Base-by-base conservation (phyloP, 2,888 invertebrate species). In the Craniophora ligustri region DNA sequence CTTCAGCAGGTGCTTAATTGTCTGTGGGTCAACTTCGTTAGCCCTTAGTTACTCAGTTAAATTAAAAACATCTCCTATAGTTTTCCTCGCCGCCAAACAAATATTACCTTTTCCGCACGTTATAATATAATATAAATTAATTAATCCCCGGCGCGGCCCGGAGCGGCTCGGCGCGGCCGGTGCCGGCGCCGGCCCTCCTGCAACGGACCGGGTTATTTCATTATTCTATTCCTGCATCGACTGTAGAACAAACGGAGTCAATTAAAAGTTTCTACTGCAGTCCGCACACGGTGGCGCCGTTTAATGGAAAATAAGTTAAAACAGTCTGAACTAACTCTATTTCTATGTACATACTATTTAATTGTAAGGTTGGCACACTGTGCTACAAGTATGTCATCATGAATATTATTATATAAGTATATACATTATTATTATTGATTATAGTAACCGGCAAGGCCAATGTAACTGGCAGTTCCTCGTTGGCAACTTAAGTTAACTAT, bases 231-330 rank as follows among this genome's bases (percentile, higher is more conserved):
- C 28, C 11, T 19, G 15, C 18, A 18, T 41, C 30, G 18, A 16
- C 16, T 32, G 13, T 19, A 30, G 23, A 13, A 28, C 65, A 44
- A 51, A 51, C 42, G 34, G 23, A 63, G 42, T 47, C 65, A 63
- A 58, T 63, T 64, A 58, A 63, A 64, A 63, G 42, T 47, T 58
- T 35, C 31, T 14, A 45, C 49, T 47, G 49, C 57, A 56, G 57
- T 21, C 48, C 21, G 49, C 49, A 56, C 48, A 42, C 36, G 8
- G 16, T 11, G 21, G 13, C 35, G 18, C 23, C n/a, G 10, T 28
- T 18, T 46, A 38, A 47, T 62, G 30, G 36, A 41, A 60, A 46
- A 55, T 55, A 41, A 61, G 5, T 30, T 41, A 2, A 31, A 28
- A 11, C 28, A 14, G 14, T 40, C 11, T n/a, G 21, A 15, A 28